Conservation (phyloP, 1,140 invertebrate species). For the Himalopsyche phryganea region DNA sequence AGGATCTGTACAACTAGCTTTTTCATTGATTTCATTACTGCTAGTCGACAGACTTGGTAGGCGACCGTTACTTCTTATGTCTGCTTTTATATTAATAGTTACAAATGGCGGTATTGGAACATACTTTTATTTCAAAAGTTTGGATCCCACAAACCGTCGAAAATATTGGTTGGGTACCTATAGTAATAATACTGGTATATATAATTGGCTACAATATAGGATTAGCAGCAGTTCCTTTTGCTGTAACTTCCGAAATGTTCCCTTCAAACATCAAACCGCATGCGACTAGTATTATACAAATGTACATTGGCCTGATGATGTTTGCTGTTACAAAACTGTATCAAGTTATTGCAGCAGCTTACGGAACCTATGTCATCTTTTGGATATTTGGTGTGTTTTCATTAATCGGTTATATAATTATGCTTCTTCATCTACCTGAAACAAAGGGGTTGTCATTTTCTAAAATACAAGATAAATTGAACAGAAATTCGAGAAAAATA, state of each 20-base stretch:
- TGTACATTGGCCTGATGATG: conserved; percentile 66
- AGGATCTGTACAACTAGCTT: conserved; percentile 62
- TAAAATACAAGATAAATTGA: conserved; percentile 44
- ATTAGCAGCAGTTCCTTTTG: conserved; percentile 66
- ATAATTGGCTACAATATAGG: conserved; percentile 68
- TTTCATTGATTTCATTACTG: conserved; percentile 57
- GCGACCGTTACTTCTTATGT: conserved; percentile 62
- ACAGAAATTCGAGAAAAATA: background rate
- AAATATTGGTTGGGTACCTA: conserved; percentile 57
- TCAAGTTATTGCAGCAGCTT: conserved; percentile 57
- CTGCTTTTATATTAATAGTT: conserved; percentile 53
- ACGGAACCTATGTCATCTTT: conserved; percentile 67
- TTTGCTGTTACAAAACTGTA: conserved; percentile 74
- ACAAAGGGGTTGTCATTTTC: conserved; percentile 76
- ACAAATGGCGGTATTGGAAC: conserved; percentile 55
- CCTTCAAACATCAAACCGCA: conserved; percentile 65
- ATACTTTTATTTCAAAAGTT: conserved; percentile 55
- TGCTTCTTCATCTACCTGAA: conserved; percentile 66
- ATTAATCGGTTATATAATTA: conserved; percentile 60
- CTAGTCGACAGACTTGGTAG: conserved; percentile 70
- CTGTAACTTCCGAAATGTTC: conserved; percentile 72
- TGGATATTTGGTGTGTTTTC: conserved; percentile 69
- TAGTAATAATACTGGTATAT: conserved; percentile 63
- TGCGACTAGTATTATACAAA: conserved; percentile 66
- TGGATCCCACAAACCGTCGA: conserved; percentile 34